Conservation (phyloP, 2,113 vertebrate species). For the Epinephelus moara region DNA sequence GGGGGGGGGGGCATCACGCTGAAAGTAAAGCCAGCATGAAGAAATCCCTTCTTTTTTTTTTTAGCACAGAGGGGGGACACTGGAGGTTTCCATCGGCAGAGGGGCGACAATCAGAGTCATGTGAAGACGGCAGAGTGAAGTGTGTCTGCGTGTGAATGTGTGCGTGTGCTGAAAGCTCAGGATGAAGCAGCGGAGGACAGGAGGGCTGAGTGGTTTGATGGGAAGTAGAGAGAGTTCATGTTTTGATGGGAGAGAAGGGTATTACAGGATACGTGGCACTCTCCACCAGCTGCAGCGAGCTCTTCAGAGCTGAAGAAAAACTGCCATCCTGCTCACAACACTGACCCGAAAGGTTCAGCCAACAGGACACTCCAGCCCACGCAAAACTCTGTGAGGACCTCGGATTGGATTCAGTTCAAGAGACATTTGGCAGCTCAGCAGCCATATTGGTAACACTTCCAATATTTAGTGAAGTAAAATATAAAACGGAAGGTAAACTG, state of each 20-base stretch:
- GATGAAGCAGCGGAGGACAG: constrained; percentile 21
- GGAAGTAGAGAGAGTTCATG: constrained; percentile 41
- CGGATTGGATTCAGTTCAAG: constrained; percentile 7
- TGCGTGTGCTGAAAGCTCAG: constrained; percentile 12
- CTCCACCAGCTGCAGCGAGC: constrained; percentile 10
- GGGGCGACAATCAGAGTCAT: constrained; percentile 31
- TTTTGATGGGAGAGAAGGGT: constrained; percentile 33
- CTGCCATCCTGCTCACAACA: constrained; percentile 4
- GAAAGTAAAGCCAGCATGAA: constrained; percentile 2
- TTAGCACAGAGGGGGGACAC: background rate
- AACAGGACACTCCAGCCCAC: constrained; percentile 7
- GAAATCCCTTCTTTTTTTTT: constrained; percentile 13
- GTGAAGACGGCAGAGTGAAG: constrained; percentile 12
- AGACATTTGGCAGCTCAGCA: constrained; percentile 4
- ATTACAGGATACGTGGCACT: constrained; percentile 32
- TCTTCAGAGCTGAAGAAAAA: constrained; percentile 40
- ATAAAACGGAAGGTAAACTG: background rate
- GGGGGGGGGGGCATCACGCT: background rate
- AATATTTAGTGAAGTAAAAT: background rate
- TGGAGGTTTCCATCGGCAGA: constrained; percentile 4
- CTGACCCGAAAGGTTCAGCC: constrained; percentile 33
- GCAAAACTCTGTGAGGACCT: constrained; percentile 9
- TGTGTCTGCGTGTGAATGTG: background rate
- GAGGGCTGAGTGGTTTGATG: constrained; percentile 56
- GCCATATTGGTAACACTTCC: background rate